These are phyloP conservation scores for Rhagonycha fulva DNA, from an alignment of 2,888 invertebrate genomes.

Conservation along the genomic window DNA sequence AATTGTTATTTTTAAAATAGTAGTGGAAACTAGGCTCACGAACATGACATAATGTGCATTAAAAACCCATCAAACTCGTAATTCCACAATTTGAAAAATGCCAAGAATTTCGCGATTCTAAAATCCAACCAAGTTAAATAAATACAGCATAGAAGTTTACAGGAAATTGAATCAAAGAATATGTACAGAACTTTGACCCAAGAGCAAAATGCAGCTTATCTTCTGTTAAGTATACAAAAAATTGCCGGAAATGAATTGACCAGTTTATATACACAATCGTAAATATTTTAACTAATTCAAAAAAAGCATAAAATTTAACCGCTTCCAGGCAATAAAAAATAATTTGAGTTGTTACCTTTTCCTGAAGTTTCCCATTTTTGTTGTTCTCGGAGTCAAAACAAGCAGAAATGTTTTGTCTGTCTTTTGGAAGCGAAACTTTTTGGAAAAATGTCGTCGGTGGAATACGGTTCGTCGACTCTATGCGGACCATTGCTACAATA, in stretches of 20 bases:
- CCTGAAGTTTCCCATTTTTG: not conserved
- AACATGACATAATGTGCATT: not conserved
- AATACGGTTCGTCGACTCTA: not conserved
- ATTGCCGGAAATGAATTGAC: not conserved
- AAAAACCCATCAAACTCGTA: not conserved
- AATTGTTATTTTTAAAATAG: conserved; percentile 14
- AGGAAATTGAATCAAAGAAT: not conserved
- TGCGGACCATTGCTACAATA: not conserved
- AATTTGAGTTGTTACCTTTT: not conserved
- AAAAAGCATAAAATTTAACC: not conserved
- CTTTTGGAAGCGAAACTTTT: not conserved
- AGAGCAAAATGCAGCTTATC: not conserved
- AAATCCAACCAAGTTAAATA: not conserved
- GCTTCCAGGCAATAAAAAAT: not conserved
- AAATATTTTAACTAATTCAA: not conserved
- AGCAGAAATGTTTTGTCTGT: too few relatives aligned
- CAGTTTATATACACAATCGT: not conserved
- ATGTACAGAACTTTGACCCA: not conserved
- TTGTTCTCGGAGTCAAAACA: not conserved
- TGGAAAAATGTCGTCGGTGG: not conserved
- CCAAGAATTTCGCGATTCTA: not conserved
- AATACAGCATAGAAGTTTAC: not conserved
- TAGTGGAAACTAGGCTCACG: not conserved
- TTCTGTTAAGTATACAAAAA: not conserved
- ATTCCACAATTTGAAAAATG: not conserved